phyloP scores from a whole-genome alignment of 2,113 vertebrate species.

The Rousettus leschenaultii region DNA sequence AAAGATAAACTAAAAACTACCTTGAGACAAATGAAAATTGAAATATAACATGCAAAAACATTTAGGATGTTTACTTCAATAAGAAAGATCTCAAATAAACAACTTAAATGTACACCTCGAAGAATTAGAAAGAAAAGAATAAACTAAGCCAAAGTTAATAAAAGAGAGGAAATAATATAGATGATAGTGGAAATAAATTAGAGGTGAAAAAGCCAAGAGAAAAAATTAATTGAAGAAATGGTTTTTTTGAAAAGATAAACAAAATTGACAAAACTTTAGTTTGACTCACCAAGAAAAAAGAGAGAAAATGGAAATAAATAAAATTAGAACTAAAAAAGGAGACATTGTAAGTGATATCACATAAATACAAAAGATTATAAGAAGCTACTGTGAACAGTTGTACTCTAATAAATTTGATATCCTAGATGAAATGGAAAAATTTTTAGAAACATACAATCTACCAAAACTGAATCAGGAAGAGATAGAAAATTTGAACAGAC shows the following conservation, averaged over 20 bases:
- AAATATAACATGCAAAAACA: neutral
- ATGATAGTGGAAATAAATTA: neutral
- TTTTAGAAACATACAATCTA: neutral
- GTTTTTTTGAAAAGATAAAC: neutral
- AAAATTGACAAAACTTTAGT: neutral
- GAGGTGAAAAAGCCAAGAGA: neutral
- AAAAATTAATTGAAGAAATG: neutral
- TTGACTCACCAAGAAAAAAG: neutral
- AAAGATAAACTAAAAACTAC: neutral
- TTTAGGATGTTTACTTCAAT: neutral
- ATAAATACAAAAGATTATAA: neutral
- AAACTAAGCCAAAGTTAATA: neutral
- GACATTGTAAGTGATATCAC: neutral
- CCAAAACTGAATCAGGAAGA: neutral
- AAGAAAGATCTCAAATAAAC: neutral
- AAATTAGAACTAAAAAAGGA: neutral
- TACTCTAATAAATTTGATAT: neutral
- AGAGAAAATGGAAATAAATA: neutral
- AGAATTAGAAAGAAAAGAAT: neutral
- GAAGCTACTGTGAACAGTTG: neutral
- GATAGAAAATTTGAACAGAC: neutral
- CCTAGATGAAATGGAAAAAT: neutral
- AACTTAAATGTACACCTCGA: neutral
- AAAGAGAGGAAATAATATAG: neutral
- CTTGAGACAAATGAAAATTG: neutral